A percentile compares a stretch with the other conserved stretches of the same genome.
Conservation (phyloP, 2,113 vertebrate species). For the Amphiprion percula region DNA sequence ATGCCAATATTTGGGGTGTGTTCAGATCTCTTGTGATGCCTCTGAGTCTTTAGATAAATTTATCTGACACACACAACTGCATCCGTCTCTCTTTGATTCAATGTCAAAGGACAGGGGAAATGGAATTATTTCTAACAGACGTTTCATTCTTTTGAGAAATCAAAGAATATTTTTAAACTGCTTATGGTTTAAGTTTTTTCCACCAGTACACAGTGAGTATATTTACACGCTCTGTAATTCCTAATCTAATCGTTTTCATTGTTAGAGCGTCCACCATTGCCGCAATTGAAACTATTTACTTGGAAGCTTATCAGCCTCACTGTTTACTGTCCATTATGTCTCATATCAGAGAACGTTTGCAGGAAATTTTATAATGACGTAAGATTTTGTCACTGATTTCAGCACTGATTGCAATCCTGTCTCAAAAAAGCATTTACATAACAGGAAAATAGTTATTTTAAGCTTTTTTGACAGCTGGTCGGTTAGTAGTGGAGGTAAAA, state of each 20-base stretch:
- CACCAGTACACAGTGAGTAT: not conserved
- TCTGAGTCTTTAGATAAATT: slow-evolving; percentile 54
- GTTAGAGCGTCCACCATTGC: not conserved
- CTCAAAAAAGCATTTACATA: not conserved
- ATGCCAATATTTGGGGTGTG: slow-evolving; percentile 72
- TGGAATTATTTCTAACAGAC: slow-evolving; percentile 11
- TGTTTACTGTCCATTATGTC: not conserved
- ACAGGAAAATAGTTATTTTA: not conserved
- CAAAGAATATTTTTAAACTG: not conserved
- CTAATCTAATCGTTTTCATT: too few relatives aligned
- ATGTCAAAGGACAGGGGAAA: slow-evolving; percentile 28
- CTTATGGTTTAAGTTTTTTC: not conserved
- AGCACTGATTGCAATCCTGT: too few relatives aligned
- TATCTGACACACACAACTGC: slow-evolving; percentile 37
- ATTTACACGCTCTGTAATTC: too few relatives aligned
- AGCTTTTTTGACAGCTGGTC: not conserved
- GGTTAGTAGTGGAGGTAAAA: not conserved
- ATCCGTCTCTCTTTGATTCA: slow-evolving; percentile 35
- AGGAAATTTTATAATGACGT: slow-evolving; percentile 9
- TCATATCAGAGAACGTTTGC: not conserved
- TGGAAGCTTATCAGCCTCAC: slow-evolving; percentile 15
- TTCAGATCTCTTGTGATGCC: slow-evolving; percentile 51
- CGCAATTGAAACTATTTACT: not conserved
- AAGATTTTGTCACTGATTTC: not conserved
- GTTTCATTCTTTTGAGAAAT: not conserved